Base-by-base conservation (phyloP, 2,113 vertebrate species). In the Terrapene triunguis region DNA sequence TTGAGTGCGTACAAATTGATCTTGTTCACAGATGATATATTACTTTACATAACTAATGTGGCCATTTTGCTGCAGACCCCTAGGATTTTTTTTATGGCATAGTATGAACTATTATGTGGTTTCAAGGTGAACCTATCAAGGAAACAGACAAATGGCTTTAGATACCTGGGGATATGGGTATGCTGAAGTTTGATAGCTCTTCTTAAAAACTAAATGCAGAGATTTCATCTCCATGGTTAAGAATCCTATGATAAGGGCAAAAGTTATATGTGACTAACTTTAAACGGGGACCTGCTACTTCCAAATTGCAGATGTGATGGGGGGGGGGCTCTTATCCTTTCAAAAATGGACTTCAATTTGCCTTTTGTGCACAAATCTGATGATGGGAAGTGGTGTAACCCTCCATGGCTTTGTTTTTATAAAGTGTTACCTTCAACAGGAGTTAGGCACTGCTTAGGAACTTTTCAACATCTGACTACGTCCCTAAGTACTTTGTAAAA, bases 1-100 rank as follows among this genome's bases (percentile, higher is more conserved):
- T 74, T 95, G 89, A 96, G 85, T 83, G 29, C 3, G 90, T 50
- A 85, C 59, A 95, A 94, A 93, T 76, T 51, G 29, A 87, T 8
- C 21, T 88, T 2, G 19, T 27, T 90, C 81, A 80, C 82, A 88
- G 92, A 94, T 94, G 32, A 55, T 17, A 1, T 55, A 78, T 87
- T 95, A 94, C 4, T 91, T 86, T 89, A 78, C 65, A 44, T 38
- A n/a, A 87, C 1, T 62, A 93, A 55, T 1, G 78, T 24, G 8
- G 27, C 1, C 7, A 87, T 90, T 96, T 92, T 29, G 38, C 81
- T 91, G 14, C 35, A 48, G 42, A 54, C 69, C 19, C 16, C 11
- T 93, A 90, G 1, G 53, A 1, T 65, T 81, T 54, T 22, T 84
- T 91, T 88, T 90, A 85, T 89, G 12, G 11, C 94, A 78, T 38